Evolutionary conservation across 2,888 invertebrate species (phyloP).

Genomic region (Chrysolina haemoptera): DNA sequence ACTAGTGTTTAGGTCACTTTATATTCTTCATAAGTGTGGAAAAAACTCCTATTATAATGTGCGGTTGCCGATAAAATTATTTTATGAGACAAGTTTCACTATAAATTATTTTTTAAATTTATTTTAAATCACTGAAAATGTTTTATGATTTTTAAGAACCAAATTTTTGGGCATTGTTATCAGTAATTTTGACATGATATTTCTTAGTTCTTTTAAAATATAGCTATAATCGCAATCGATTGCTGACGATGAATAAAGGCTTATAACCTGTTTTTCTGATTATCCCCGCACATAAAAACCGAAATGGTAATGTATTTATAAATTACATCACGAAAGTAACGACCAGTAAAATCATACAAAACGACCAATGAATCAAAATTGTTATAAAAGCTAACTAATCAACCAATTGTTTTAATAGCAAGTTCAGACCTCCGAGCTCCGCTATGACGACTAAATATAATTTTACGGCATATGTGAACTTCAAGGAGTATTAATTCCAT

Average conservation of each 20-base stretch:
- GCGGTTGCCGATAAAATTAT: too few species aligned
- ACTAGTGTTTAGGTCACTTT: too few species aligned
- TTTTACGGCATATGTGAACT: constrained; percentile 13
- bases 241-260: not conserved
- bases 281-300: not conserved
- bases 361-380: constrained; percentile 26
- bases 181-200: too few species aligned
- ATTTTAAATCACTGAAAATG: too few species aligned
- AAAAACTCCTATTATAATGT: too few species aligned
- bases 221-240: not conserved
- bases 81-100: too few species aligned
- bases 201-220: not conserved
- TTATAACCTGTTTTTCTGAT: not conserved
- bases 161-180: too few species aligned
- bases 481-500: not conserved
- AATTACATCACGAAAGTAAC: constrained; percentile 11
- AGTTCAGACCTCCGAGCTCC: constrained; percentile 32
- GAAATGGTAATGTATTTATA: not conserved
- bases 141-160: too few species aligned
- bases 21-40: too few species aligned
- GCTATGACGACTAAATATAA: constrained; percentile 30
- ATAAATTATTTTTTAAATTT: too few species aligned
- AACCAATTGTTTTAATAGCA: constrained; percentile 25
- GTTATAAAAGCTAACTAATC: constrained; percentile 25
- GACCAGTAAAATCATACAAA: constrained; percentile 22